Evolutionary conservation across 2,113 vertebrate species (phyloP), one percentile per base, ranked within the genome.

Genomic region (Pampusana beccarii): DNA sequence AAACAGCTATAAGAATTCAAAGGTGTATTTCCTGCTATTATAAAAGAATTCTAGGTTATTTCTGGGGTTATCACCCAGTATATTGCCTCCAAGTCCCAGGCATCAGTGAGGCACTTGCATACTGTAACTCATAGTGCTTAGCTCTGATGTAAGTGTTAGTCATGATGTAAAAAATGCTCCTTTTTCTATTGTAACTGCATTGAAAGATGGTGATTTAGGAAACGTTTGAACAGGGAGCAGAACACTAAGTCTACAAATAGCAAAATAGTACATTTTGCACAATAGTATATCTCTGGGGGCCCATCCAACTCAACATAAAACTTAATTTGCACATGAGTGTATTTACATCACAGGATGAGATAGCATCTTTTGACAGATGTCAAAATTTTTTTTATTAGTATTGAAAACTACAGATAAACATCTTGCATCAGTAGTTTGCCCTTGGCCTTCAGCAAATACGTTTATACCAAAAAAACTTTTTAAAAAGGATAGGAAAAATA

Each of bases 191-290:
- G 60, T 20, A 89, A 72, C 78, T 90, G 40, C 40, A 71, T 70
- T 65, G 79, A 93, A 96, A 93, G 57, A 77, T 48, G 13, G 34
- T 40, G 54, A 80, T 46, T 51, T 65, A 57, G 84, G 87, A 92
- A 93, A 90, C 60, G 67, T 46, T 61, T 64, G 56, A 92, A 87
- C 8, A 94, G 70, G 26, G 40, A 96, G 92, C 58, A 89, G 95
- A 95, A 95, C 81, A 94, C 36, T n/a, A 58, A 72, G 71, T 38
- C 40, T 51, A 51, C 8, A 61, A 90, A 65, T 5, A 90, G 33
- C 29, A 79, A 81, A 92, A 54, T 3, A 44, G 64, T 16, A 66
- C 11, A 33, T 36, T 88, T 51, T 46, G 44, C 36, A 48, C 25
- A 36, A 14, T 4, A 64, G 11, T 51, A 11, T 29, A 19, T 86